A percentile compares a stretch with the other conserved stretches of the same genome.
Evolutionary conservation across 2,113 vertebrate genomes (phyloP).

Genomic region (Coptodon rendalli): DNA sequence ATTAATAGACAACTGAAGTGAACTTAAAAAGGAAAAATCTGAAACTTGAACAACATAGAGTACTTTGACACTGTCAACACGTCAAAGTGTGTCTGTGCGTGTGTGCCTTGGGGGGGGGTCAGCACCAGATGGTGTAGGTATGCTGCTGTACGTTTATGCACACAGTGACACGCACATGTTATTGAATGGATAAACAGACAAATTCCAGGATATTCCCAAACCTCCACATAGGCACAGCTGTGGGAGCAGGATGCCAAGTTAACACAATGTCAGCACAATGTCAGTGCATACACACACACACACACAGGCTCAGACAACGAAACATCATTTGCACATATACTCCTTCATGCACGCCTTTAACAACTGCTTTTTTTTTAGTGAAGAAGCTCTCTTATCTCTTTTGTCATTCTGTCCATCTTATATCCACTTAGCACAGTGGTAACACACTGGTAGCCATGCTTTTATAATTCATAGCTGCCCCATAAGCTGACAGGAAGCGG

Average conservation of each 20-base stretch:
- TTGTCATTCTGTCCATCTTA: slow-evolving; percentile 1
- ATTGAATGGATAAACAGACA: slow-evolving; percentile 55
- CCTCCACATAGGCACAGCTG: slow-evolving; percentile 38
- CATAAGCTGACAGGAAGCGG: slow-evolving; percentile 36
- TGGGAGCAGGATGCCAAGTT: slow-evolving; percentile 22
- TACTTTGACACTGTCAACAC: neutral
- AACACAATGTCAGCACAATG: slow-evolving; percentile 55
- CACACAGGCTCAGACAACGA: neutral
- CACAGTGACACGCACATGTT: slow-evolving; percentile 3
- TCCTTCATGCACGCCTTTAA: neutral
- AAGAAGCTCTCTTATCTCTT: neutral
- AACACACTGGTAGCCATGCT: slow-evolving; percentile 3
- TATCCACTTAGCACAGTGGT: neutral
- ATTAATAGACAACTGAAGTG: neutral
- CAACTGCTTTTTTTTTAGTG: neutral
- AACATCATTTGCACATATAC: neutral
- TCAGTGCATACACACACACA: neutral
- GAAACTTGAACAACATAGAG: neutral
- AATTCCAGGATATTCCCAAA: slow-evolving; percentile 46
- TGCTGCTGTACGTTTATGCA: slow-evolving; percentile 18
- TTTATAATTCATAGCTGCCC: slow-evolving; percentile 46
- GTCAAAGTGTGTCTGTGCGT: neutral
- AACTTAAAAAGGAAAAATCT: neutral
- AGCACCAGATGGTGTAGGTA: slow-evolving; percentile 58
- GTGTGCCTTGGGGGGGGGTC: neutral